Percentiles rank a stretch among this genome's conserved stretches.
Evolutionary conservation across 2,113 vertebrate species (phyloP).

Genomic region (Camelus dromedarius): DNA sequence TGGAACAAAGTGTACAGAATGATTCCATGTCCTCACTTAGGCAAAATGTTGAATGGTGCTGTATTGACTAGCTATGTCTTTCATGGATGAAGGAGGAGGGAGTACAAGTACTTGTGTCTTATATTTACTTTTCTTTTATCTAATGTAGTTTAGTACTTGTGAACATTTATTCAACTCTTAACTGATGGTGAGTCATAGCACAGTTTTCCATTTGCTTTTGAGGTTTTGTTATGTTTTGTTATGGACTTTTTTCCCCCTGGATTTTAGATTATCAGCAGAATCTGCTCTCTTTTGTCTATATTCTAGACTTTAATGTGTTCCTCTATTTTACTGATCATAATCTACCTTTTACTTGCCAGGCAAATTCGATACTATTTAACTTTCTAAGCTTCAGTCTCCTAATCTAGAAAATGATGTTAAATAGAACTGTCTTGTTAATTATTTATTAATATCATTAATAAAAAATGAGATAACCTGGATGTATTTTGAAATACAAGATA

Average conservation of each 20-base stretch:
- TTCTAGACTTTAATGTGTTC: background rate
- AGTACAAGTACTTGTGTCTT: background rate
- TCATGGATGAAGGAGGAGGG: background rate
- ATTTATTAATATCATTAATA: background rate
- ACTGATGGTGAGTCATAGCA: background rate
- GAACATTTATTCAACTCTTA: background rate
- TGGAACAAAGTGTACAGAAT: background rate
- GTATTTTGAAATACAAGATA: background rate
- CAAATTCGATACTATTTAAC: background rate
- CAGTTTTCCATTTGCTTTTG: background rate
- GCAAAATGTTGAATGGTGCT: background rate
- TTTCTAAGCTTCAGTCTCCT: background rate
- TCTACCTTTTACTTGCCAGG: background rate
- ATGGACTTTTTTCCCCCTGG: background rate
- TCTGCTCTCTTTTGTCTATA: background rate
- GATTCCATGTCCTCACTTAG: background rate
- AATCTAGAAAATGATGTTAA: constrained; percentile 21
- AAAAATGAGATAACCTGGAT: background rate
- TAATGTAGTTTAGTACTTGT: background rate
- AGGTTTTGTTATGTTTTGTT: background rate
- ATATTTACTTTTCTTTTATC: background rate
- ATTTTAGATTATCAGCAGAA: constrained; percentile 8
- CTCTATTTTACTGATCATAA: background rate
- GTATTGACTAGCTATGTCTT: background rate
- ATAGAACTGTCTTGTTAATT: background rate